Conservation (phyloP, 1,140 invertebrate species). For the Neodiprion fabricii region DNA sequence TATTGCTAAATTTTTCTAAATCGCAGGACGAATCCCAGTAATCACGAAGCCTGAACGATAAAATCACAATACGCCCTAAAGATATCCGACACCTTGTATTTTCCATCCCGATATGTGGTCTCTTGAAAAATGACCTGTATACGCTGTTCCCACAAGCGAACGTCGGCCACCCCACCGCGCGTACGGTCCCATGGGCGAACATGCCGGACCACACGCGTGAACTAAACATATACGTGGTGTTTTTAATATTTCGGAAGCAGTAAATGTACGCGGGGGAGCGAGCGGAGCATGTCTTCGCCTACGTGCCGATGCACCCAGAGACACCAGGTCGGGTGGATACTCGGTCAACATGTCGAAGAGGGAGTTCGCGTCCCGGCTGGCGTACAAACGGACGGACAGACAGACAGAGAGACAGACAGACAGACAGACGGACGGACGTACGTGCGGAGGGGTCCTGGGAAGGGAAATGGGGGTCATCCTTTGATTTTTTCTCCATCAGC, state of each 20-base stretch:
- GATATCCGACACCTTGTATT: not conserved
- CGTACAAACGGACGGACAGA: no score
- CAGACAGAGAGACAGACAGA: not conserved
- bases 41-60: no score
- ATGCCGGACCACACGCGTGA: not conserved
- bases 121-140: not conserved
- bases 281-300: not conserved
- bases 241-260: not conserved
- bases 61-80: not conserved
- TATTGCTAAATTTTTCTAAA: no score
- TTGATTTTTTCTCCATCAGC: slow-evolving; percentile 23
- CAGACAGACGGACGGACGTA: not conserved
- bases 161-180: not conserved
- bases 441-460: slow-evolving; percentile 35
- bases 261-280: not conserved
- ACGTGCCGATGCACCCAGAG: no score
- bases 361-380: no score
- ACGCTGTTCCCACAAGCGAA: not conserved
- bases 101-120: no score
- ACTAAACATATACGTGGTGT: not conserved
- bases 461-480: slow-evolving; percentile 43
- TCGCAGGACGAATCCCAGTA: no score
- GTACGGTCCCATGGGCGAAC: not conserved
- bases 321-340: no score
- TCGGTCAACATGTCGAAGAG: no score